These are phyloP conservation scores for Rhinella marina DNA, from an alignment of 2,797 vertebrate species.

Conservation along the genomic window DNA sequence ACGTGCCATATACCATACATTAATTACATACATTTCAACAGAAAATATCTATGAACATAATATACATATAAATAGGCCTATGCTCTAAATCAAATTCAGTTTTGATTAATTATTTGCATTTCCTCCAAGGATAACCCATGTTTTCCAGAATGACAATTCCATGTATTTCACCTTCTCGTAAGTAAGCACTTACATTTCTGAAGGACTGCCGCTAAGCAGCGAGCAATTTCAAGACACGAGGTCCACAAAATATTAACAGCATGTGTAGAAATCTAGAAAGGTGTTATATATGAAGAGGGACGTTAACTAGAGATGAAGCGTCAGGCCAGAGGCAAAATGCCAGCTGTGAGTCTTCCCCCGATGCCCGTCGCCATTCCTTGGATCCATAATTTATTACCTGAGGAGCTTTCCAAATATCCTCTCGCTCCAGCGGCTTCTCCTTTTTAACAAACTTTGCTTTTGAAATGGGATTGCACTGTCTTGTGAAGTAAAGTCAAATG, in stretches of 20 bases:
- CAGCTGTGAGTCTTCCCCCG: slow-evolving; percentile 38
- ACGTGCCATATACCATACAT: too few relatives aligned
- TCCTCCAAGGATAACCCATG: not conserved
- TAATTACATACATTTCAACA: too few relatives aligned
- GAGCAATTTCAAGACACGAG: slow-evolving; percentile 17
- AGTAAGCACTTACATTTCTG: slow-evolving; percentile 5
- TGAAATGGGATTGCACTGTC: slow-evolving; percentile 18
- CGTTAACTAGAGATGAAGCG: slow-evolving; percentile 43
- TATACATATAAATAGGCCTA: not conserved
- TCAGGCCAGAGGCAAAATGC: slow-evolving; percentile 51
- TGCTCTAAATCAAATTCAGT: too few relatives aligned
- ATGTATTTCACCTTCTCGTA: not conserved
- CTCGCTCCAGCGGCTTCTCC: slow-evolving; percentile 11
- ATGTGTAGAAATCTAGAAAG: slow-evolving; percentile 24
- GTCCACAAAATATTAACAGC: slow-evolving; percentile 22
- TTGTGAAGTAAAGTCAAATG: slow-evolving; percentile 28
- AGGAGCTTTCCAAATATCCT: slow-evolving; percentile 44
- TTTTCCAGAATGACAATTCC: not conserved
- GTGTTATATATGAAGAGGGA: slow-evolving; percentile 38
- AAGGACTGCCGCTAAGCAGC: not conserved
- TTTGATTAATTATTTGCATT: not conserved
- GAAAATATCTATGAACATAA: too few relatives aligned
- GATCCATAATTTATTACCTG: slow-evolving; percentile 54
- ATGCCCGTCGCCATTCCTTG: slow-evolving; percentile 25
- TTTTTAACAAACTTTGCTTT: slow-evolving; percentile 39